phyloP scores from a whole-genome alignment of 2,888 invertebrate genomes.

The Bruchidius siliquastri region DNA sequence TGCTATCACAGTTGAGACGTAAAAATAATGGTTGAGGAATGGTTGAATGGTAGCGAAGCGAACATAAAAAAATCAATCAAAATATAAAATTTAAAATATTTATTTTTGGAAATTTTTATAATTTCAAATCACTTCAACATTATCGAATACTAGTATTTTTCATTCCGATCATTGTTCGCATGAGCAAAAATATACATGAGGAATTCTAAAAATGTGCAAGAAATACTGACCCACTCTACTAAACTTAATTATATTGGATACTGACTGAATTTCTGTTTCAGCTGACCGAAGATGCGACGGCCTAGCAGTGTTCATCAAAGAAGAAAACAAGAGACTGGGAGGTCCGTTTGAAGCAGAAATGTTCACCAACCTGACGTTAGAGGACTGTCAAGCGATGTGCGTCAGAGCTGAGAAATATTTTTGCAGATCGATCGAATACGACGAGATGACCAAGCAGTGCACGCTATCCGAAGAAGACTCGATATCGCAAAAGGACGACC shows the following conservation, averaged over 20 bases:
- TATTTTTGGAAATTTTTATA: neutral
- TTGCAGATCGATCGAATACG: constrained; percentile 85
- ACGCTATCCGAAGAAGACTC: constrained; percentile 90
- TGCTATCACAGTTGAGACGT: too few relatives aligned
- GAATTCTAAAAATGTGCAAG: too few relatives aligned
- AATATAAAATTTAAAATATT: too few relatives aligned
- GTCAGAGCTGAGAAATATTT: constrained; percentile 83
- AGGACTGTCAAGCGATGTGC: constrained; percentile 85
- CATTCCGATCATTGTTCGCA: too few relatives aligned
- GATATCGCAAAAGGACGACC: constrained; percentile 81
- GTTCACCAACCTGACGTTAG: constrained; percentile 78
- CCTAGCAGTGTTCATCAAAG: constrained; percentile 81
- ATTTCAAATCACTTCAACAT: too few relatives aligned
- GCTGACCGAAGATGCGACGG: constrained; percentile 85
- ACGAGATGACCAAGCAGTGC: constrained; percentile 80
- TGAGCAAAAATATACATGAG: too few relatives aligned
- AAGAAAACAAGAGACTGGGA: constrained; percentile 80
- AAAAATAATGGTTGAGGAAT: too few relatives aligned
- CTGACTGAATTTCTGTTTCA: constrained; percentile 41
- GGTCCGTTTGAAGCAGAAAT: constrained; percentile 87
- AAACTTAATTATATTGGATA: too few relatives aligned
- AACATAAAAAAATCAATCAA: too few relatives aligned
- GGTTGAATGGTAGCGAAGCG: too few relatives aligned
- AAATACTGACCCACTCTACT: too few relatives aligned
- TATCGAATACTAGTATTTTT: too few relatives aligned